Evolutionary conservation across 2,797 vertebrate genomes (phyloP).

Genomic region (Pseudochromis fuscus): DNA sequence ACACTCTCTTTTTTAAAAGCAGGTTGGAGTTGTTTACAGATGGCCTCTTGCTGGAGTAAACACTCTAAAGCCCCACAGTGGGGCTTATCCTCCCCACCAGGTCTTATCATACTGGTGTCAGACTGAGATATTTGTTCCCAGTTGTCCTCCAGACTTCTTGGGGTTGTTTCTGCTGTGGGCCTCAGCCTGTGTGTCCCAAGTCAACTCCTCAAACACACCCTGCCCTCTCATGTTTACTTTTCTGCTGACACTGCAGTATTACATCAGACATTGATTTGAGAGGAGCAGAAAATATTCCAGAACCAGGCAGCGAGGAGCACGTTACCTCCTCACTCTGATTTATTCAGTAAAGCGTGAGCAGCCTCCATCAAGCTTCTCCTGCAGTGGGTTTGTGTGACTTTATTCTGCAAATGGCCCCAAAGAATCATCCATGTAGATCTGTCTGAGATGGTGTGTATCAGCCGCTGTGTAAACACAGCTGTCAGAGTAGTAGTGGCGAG

Average conservation of each 20-base stretch:
- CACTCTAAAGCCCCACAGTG: neutral
- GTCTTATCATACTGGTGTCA: slow-evolving; percentile 70
- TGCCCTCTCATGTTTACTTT: slow-evolving; percentile 64
- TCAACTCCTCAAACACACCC: slow-evolving; percentile 64
- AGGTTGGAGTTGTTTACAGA: slow-evolving; percentile 19
- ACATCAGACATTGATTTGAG: slow-evolving; percentile 55
- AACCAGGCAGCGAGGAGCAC: too few relatives aligned
- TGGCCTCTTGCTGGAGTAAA: slow-evolving; percentile 23
- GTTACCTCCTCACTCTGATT: neutral
- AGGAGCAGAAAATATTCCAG: neutral
- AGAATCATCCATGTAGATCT: slow-evolving; percentile 22
- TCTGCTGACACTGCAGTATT: slow-evolving; percentile 71
- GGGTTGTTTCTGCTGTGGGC: slow-evolving; percentile 3
- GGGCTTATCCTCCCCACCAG: slow-evolving; percentile 51
- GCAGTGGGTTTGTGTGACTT: slow-evolving; percentile 10
- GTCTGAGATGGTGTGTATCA: slow-evolving; percentile 50
- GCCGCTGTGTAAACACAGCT: slow-evolving; percentile 79
- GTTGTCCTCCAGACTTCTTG: slow-evolving; percentile 29
- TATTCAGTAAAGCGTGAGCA: slow-evolving; percentile 2
- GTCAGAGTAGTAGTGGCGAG: slow-evolving; percentile 42
- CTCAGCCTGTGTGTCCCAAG: slow-evolving; percentile 32
- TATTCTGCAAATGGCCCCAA: neutral
- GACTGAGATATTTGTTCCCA: slow-evolving; percentile 52
- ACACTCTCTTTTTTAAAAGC: neutral
- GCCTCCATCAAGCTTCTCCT: slow-evolving; percentile 9